phyloP scores from a whole-genome alignment of 1,140 invertebrate species.

The Globodera rostochiensis region DNA sequence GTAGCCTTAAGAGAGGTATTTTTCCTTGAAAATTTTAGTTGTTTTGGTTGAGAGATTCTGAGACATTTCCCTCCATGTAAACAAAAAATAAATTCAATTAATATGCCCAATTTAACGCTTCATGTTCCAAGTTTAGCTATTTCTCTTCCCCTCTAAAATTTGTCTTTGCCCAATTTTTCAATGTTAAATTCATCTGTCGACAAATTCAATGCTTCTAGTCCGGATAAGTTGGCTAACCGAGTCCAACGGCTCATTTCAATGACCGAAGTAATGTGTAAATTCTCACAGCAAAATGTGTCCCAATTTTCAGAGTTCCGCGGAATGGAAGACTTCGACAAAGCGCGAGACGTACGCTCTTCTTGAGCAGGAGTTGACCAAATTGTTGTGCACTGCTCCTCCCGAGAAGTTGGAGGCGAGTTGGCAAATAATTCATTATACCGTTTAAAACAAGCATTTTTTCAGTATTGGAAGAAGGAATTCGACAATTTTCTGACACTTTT shows the following conservation, averaged over 20 bases:
- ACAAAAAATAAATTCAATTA: too few relatives aligned
- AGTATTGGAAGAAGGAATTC: conserved; percentile 59
- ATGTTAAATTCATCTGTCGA: background rate
- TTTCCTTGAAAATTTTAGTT: too few relatives aligned
- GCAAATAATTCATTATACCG: conserved; percentile 17
- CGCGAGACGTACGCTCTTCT: conserved; percentile 53
- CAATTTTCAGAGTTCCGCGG: conserved; percentile 54
- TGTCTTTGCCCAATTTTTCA: background rate
- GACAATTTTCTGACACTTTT: conserved; percentile 53
- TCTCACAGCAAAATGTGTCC: background rate
- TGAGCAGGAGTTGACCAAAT: conserved; percentile 54
- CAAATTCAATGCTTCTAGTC: conserved; percentile 4
- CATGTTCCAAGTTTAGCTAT: too few relatives aligned
- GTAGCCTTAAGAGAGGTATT: too few relatives aligned
- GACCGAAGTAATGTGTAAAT: conserved; percentile 43
- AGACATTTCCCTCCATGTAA: too few relatives aligned
- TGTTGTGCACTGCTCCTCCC: conserved; percentile 46
- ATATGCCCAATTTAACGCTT: too few relatives aligned
- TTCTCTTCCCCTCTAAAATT: too few relatives aligned
- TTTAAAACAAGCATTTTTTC: conserved; percentile 26
- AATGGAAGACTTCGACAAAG: conserved; percentile 65
- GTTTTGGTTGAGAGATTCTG: too few relatives aligned
- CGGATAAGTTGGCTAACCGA: conserved; percentile 32
- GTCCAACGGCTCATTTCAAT: conserved; percentile 49
- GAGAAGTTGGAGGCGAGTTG: conserved; percentile 41